Conservation (phyloP, 2,888 invertebrate species). For the Pseudoips prasinana region DNA sequence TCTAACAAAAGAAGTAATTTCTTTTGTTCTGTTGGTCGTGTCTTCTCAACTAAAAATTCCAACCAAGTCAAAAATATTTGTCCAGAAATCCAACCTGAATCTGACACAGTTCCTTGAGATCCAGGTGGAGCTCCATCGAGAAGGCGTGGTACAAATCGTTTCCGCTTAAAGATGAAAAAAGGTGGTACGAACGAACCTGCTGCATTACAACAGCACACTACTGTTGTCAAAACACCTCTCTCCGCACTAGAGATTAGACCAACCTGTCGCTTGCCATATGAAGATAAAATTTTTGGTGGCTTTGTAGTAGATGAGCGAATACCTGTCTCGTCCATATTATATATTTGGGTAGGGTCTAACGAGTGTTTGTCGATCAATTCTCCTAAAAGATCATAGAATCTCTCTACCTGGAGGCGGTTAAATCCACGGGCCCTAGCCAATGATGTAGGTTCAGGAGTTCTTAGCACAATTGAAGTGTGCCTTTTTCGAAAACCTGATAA, state of each 20-base stretch:
- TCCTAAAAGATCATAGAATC: constrained; percentile 25
- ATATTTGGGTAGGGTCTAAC: constrained; percentile 23
- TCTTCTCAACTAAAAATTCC: neutral
- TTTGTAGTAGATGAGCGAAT: constrained; percentile 21
- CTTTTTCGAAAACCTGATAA: constrained; percentile 9
- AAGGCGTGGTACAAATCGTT: neutral
- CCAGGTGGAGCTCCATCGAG: neutral
- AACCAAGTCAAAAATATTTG: neutral
- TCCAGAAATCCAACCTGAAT: constrained; percentile 1
- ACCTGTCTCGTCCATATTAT: constrained; percentile 30
- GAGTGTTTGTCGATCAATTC: constrained; percentile 22
- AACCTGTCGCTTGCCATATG: constrained; percentile 16
- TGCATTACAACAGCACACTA: constrained; percentile 36
- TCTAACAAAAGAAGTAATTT: constrained; percentile 39
- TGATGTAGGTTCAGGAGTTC: constrained; percentile 31
- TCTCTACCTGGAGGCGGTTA: constrained; percentile 28
- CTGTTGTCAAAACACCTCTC: constrained; percentile 32
- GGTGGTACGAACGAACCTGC: constrained; percentile 42
- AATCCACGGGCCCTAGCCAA: constrained; percentile 28
- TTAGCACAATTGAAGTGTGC: constrained; percentile 20
- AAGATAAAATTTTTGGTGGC: constrained; percentile 23
- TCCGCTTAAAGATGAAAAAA: constrained; percentile 38
- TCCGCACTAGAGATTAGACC: constrained; percentile 20
- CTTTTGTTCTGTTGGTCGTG: constrained; percentile 26
- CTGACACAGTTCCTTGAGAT: constrained; percentile 2